A percentile compares a stretch with the other conserved stretches of the same genome.
Evolutionary conservation across 1,140 invertebrate genomes (phyloP).

Genomic region (Diabrotica undecimpunctata): DNA sequence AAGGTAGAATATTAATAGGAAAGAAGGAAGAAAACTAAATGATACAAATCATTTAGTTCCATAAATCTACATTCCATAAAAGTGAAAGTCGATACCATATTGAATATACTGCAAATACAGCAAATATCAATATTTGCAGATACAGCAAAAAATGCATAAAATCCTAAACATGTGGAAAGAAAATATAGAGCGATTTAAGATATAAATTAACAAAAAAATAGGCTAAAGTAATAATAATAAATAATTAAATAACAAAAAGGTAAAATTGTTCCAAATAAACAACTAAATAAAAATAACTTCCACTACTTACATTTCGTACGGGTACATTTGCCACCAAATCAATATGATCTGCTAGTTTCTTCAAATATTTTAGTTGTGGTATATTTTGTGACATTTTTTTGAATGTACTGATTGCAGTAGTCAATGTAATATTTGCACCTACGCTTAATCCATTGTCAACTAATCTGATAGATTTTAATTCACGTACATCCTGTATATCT

Average conservation of each 20-base stretch:
- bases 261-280: background rate
- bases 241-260: background rate
- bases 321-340: constrained; percentile 64
- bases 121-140: too few relatives aligned
- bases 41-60: too few relatives aligned
- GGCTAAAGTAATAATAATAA: too few relatives aligned
- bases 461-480: constrained; percentile 56
- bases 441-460: constrained; percentile 51
- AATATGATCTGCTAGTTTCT: constrained; percentile 58
- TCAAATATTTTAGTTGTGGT: constrained; percentile 53
- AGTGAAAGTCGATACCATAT: too few relatives aligned
- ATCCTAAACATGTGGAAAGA: too few relatives aligned
- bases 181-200: too few relatives aligned
- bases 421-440: constrained; percentile 63
- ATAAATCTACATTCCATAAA: too few relatives aligned
- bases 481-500: constrained; percentile 65
- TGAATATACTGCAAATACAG: too few relatives aligned
- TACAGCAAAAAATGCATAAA: too few relatives aligned
- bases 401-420: constrained; percentile 61
- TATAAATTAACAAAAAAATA: too few relatives aligned
- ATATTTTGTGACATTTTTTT: constrained; percentile 41
- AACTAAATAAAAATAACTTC: background rate
- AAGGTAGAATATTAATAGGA: too few relatives aligned
- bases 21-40: too few relatives aligned
- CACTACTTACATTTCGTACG: constrained; percentile 58